A percentile compares a stretch with the other conserved stretches of the same genome.
These are phyloP conservation scores for Lipophrys pholis DNA, from an alignment of 2,113 vertebrate genomes.

Conservation along the genomic window DNA sequence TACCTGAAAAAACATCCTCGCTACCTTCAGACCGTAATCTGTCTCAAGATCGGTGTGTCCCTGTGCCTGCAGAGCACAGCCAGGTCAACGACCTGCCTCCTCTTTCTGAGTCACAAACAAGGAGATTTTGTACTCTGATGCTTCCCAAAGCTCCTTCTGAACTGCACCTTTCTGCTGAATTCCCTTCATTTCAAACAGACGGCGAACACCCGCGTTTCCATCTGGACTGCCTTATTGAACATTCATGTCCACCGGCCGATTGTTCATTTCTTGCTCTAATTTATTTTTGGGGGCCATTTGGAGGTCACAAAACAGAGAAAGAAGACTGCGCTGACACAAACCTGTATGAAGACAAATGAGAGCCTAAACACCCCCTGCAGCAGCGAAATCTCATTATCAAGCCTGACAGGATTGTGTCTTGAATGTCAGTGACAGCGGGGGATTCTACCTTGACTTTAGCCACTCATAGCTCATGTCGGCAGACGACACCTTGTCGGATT, in stretches of 20 bases:
- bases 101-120: slow-evolving; percentile 20
- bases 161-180: slow-evolving; percentile 17
- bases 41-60: slow-evolving; percentile 18
- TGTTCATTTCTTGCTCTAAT: slow-evolving; percentile 4
- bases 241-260: slow-evolving; percentile 24
- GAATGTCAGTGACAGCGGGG: neutral
- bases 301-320: neutral
- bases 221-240: slow-evolving; percentile 19
- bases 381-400: slow-evolving; percentile 8
- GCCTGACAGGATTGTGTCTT: neutral
- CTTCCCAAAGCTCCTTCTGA: slow-evolving; percentile 20
- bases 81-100: slow-evolving; percentile 35
- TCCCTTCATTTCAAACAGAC: slow-evolving; percentile 21
- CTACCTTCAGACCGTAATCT: slow-evolving; percentile 22
- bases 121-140: slow-evolving; percentile 26
- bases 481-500: neutral
- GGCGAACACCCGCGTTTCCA: slow-evolving; percentile 17
- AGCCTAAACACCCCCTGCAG: neutral
- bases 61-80: slow-evolving; percentile 31
- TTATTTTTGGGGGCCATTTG: slow-evolving; percentile 2
- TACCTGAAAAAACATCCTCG: slow-evolving; percentile 23
- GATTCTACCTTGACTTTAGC: slow-evolving; percentile 1
- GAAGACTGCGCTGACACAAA: slow-evolving; percentile 16
- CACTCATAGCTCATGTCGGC: neutral
- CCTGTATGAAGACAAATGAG: slow-evolving; percentile 9